Percentiles rank a stretch among this genome's conserved stretches.
Evolutionary conservation across 92 coral and sea anemone species (phyloP).

Genomic region (Phenganax stokvisi): DNA sequence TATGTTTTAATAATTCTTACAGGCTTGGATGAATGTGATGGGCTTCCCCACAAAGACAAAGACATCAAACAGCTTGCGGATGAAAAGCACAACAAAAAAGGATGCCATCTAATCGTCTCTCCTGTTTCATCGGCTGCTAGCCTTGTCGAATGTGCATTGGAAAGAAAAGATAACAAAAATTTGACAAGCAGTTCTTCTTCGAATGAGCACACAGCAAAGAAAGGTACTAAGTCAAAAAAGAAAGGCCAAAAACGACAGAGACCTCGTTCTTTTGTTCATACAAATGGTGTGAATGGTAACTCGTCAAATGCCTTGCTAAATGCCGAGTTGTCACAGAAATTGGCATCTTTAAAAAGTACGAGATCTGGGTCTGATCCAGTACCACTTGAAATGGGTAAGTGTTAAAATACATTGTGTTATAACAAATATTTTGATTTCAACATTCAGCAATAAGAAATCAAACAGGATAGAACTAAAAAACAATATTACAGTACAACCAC

Average conservation of each 20-base stretch:
- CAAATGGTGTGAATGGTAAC: neutral
- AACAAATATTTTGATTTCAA: neutral
- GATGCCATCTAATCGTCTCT: slow-evolving; percentile 14
- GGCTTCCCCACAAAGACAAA: slow-evolving; percentile 15
- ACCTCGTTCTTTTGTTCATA: slow-evolving; percentile 18
- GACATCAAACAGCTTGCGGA: neutral
- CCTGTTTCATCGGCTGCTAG: slow-evolving; percentile 27
- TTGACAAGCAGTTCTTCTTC: slow-evolving; percentile 5
- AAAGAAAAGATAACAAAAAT: slow-evolving; percentile 13
- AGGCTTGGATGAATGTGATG: slow-evolving; percentile 41
- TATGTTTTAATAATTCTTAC: neutral
- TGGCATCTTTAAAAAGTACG: slow-evolving; percentile 22
- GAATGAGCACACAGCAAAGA: slow-evolving; percentile 25
- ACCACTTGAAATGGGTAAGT: slow-evolving; percentile 23
- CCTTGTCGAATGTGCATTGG: slow-evolving; percentile 20
- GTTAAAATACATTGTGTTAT: too few species aligned
- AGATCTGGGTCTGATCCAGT: slow-evolving; percentile 32
- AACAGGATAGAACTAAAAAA: neutral
- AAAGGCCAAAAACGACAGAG: slow-evolving; percentile 21
- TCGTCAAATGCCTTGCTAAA: neutral
- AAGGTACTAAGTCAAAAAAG: slow-evolving; percentile 2
- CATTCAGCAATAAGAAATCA: neutral
- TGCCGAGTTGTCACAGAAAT: slow-evolving; percentile 21
- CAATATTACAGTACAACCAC: too few species aligned
- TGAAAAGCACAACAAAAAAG: slow-evolving; percentile 11